These are phyloP conservation scores for Micrasema longulum DNA, from an alignment of 1,140 invertebrate genomes.

Conservation along the genomic window DNA sequence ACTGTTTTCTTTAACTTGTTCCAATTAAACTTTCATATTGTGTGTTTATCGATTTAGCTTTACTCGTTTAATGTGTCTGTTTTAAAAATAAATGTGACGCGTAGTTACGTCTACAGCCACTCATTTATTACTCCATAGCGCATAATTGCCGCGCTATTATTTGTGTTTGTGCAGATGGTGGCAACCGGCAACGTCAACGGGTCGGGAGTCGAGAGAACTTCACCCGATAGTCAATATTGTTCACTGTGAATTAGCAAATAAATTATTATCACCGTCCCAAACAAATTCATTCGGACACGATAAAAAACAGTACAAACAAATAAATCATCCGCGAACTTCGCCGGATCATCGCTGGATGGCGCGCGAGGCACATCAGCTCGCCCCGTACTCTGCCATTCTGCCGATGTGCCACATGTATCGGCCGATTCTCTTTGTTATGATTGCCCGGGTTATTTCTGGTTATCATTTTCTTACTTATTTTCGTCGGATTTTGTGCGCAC, in stretches of 20 bases:
- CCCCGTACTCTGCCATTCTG: no score
- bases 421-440: constrained; percentile 9
- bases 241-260: no score
- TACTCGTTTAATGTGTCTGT: neutral
- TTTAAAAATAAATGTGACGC: neutral
- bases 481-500: neutral
- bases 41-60: neutral
- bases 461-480: neutral
- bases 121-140: constrained; percentile 11
- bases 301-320: no score
- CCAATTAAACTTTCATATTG: no score
- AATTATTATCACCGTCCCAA: no score
- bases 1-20: no score
- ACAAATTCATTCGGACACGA: no score
- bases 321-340: neutral
- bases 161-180: neutral
- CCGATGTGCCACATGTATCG: neutral
- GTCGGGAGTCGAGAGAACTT: no score
- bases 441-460: neutral
- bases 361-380: neutral
- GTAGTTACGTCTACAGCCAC: neutral
- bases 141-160: neutral
- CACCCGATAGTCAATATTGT: no score
- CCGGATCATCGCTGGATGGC: neutral
- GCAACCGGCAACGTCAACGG: neutral